Evolutionary conservation across 2,113 vertebrate genomes (phyloP), one percentile per base, ranked within the genome.

Genomic region (Rhagologus leucostigma): DNA sequence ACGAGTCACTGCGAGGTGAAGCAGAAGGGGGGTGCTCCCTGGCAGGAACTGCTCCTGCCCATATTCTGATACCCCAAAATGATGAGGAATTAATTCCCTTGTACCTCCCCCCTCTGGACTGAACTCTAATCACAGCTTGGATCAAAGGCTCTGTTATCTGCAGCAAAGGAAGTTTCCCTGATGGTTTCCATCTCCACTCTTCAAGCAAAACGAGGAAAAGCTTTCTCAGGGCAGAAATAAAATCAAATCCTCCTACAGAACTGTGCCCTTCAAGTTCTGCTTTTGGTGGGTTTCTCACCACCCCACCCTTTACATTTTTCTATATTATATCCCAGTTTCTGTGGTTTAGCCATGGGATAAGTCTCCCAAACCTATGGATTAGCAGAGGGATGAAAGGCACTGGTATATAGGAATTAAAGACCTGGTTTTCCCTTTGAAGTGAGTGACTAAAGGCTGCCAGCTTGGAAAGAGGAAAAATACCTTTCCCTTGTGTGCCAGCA

Each of bases 1-100:
- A 24, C 1, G 30, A 90, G 56, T 5, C 19, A 17, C 67, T 79
- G 62, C 39, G 39, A 74, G 75, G 89, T 39, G 46, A 71, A 70
- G 0, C 1, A 37, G 12, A 32, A 65, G 16, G 0, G 11, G 11
- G 3, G 1, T 10, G 67, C 33, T 55, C 22, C 42, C 65, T 16
- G n/a, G 9, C 50, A 73, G 52, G 52, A 59, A 11, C 73, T 18
- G 60, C 84, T 86, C 46, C 63, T 65, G 69, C 60, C 46, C 15
- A 5, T 3, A 2, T 18, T 11, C 33, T 32, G 13, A 20, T 1
- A 22, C 55, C 81, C 77, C 44, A 41, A 15, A 74, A 86, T 0
- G 3, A 3, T 1, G 27, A 42, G 65, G 77, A 67, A 82, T 68
- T 7, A 0, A 39, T 26, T 75, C 65, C 21, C 49, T 13, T 4